Conservation (phyloP, 2,797 vertebrate species). For the Mormyrops boulengeri region DNA sequence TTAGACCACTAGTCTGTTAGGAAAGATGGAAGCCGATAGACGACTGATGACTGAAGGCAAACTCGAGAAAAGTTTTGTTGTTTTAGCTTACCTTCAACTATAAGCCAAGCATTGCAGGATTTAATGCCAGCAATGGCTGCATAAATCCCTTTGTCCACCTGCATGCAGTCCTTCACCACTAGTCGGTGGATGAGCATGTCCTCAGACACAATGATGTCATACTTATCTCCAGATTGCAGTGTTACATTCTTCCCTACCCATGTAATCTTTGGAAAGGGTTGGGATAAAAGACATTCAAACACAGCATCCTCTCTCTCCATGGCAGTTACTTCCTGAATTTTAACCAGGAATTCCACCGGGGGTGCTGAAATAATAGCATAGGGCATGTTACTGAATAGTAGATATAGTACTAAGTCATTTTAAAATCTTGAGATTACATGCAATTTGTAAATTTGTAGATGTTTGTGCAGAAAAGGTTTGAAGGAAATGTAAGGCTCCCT, state of each 20-base stretch:
- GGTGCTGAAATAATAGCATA: constrained; percentile 41
- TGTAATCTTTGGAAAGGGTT: constrained; percentile 56
- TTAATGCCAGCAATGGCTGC: constrained; percentile 62
- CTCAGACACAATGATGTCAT: constrained; percentile 62
- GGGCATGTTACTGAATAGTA: neutral
- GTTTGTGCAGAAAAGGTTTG: neutral
- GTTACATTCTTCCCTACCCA: constrained; percentile 68
- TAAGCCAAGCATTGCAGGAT: constrained; percentile 72
- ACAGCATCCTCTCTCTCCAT: constrained; percentile 57
- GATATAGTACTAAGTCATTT: neutral
- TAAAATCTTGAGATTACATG: neutral
- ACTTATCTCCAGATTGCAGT: constrained; percentile 59
- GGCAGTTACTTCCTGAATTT: constrained; percentile 59
- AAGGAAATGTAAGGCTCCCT: neutral
- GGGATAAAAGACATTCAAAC: constrained; percentile 67
- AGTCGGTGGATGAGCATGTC: constrained; percentile 74
- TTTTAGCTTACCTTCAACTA: constrained; percentile 67
- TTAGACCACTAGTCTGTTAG: neutral
- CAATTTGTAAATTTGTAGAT: neutral
- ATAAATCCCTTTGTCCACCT: constrained; percentile 75
- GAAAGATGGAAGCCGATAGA: neutral
- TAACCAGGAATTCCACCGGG: constrained; percentile 59
- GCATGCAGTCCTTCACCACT: constrained; percentile 58
- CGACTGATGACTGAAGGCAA: neutral
- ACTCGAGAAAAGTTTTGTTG: too few relatives aligned